These are phyloP conservation scores for Pyrgus malvae DNA, from an alignment of 2,888 invertebrate genomes.

Conservation along the genomic window DNA sequence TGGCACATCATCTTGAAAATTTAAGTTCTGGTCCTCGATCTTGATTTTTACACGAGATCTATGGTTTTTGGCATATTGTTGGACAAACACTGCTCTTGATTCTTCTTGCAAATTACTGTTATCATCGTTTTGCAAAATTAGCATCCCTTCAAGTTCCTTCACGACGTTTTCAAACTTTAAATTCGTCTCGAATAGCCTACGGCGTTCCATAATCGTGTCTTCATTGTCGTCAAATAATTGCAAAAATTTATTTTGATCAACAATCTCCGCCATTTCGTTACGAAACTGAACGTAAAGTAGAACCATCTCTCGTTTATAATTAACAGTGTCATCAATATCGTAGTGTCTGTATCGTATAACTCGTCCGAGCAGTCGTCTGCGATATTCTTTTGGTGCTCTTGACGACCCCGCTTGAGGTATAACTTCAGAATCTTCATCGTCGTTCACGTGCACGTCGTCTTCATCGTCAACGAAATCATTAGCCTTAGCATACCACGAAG, in stretches of 20 bases:
- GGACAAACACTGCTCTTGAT: conserved; percentile 37
- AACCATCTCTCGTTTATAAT: conserved; percentile 49
- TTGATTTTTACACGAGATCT: no score
- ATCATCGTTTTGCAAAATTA: conserved; percentile 39
- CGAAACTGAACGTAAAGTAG: conserved; percentile 45
- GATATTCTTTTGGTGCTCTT: conserved; percentile 39
- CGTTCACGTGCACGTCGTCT: conserved; percentile 44
- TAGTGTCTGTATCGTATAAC: conserved; percentile 48
- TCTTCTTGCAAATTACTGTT: conserved; percentile 33
- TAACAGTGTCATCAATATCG: conserved; percentile 41
- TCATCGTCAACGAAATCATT: conserved; percentile 45
- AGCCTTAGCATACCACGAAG: conserved; percentile 43
- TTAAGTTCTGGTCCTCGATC: no score
- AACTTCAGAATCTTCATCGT: conserved; percentile 39
- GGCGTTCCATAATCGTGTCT: conserved; percentile 37
- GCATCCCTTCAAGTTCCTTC: conserved; percentile 42
- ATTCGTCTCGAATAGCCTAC: conserved; percentile 44
- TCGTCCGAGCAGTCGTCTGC: conserved; percentile 39
- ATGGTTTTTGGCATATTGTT: conserved; percentile 28
- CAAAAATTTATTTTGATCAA: conserved; percentile 43
- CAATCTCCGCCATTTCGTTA: conserved; percentile 45
- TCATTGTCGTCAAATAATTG: conserved; percentile 40
- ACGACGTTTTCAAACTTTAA: conserved; percentile 42
- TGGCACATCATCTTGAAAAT: conserved; percentile 21
- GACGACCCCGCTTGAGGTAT: conserved; percentile 35